phyloP scores from a whole-genome alignment of 2,888 invertebrate species.

The Onchidella celtica region DNA sequence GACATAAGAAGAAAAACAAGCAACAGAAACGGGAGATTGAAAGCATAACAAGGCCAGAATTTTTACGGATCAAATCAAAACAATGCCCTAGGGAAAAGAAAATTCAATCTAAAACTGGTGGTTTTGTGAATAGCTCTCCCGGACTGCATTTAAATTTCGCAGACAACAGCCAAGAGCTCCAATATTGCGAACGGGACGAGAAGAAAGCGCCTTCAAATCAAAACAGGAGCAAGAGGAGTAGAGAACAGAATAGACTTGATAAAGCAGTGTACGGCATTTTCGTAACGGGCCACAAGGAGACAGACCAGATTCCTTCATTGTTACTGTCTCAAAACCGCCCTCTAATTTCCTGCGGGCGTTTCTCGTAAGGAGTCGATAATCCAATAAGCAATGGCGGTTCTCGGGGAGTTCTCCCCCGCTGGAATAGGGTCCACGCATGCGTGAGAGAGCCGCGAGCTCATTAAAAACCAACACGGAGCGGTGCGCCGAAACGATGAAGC shows the following conservation, averaged over 20 bases:
- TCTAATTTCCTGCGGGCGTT: slow-evolving; percentile 41
- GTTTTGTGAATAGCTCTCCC: not conserved
- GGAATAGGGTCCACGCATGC: slow-evolving; percentile 39
- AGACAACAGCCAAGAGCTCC: not conserved
- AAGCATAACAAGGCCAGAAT: not conserved
- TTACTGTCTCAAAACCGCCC: slow-evolving; percentile 18
- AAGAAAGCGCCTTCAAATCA: not conserved
- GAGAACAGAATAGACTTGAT: not conserved
- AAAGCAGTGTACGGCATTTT: slow-evolving; percentile 4
- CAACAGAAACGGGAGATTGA: not conserved
- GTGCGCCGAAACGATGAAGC: slow-evolving; percentile 23
- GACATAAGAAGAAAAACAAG: too few species aligned
- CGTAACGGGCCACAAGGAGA: slow-evolving; percentile 15
- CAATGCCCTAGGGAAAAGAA: not conserved
- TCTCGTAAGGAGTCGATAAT: slow-evolving; percentile 31
- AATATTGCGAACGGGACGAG: not conserved
- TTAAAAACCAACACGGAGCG: slow-evolving; percentile 27
- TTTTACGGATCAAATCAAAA: not conserved
- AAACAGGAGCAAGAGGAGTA: not conserved
- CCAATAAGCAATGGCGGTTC: slow-evolving; percentile 28
- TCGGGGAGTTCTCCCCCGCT: too few species aligned
- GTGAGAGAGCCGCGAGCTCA: slow-evolving; percentile 32
- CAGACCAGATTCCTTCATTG: slow-evolving; percentile 24
- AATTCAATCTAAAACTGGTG: slow-evolving; percentile 29
- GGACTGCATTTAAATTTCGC: not conserved